phyloP scores from a whole-genome alignment of 2,113 vertebrate genomes.

The Pogonocichla stellata region DNA sequence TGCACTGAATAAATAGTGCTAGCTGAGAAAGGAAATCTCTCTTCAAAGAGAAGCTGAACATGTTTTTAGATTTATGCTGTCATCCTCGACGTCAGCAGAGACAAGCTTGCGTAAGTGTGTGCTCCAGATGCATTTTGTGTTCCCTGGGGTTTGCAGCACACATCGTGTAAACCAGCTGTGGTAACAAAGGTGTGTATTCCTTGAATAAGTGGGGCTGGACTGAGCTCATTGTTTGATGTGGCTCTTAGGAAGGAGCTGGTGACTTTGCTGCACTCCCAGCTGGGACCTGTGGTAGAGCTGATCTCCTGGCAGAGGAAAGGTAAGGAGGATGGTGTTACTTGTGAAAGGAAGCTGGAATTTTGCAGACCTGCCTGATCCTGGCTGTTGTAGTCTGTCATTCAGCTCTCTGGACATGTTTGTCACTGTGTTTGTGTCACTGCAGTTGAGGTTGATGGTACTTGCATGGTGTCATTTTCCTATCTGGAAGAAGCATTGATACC shows the following conservation, averaged over 20 bases:
- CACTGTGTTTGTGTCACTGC: neutral
- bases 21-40: neutral
- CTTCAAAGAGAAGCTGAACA: constrained; percentile 4
- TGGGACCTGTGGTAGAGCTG: neutral
- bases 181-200: fast-evolving
- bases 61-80: neutral
- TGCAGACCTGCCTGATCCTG: neutral
- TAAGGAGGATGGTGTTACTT: neutral
- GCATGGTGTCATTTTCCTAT: neutral
- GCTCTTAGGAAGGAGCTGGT: neutral
- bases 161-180: fast-evolving
- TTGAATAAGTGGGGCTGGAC: neutral
- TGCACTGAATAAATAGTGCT: neutral
- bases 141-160: neutral
- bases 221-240: neutral
- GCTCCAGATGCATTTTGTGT: neutral
- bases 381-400: neutral
- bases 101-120: neutral
- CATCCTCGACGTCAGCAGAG: constrained; percentile 5
- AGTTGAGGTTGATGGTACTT: neutral
- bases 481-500: neutral
- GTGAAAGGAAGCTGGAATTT: neutral
- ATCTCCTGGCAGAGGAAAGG: neutral
- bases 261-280: neutral
- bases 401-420: neutral